Evolutionary conservation across 2,113 vertebrate genomes (phyloP), one percentile per base, ranked within the genome.

Genomic region (Tachysurus vachellii): DNA sequence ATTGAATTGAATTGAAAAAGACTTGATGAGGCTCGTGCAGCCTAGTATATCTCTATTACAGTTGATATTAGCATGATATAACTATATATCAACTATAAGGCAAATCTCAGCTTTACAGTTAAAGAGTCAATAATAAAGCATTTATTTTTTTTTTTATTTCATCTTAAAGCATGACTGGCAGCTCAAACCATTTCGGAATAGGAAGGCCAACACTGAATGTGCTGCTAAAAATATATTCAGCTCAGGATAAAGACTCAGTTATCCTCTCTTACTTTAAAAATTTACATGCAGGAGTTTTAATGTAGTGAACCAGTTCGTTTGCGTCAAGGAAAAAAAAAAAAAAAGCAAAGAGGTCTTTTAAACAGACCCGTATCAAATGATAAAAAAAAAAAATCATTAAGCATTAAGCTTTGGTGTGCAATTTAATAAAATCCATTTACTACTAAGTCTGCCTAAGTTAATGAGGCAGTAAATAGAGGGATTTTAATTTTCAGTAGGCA

Each of bases 381-480:
- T 54, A 53, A n/a, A 26, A 28, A 36, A 28, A 36, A 36, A 19
- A 59, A 84, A 19, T 82, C 44, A 85, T 57, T 71, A 88, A 86
- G 83, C 87, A 61, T 9, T 53, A 23, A 73, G 42, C 53, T 17
- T 12, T 42, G 64, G 64, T 50, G 54, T 62, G 61, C 80, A 64
- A 36, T 26, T 80, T 17, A 57, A 79, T 81, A 85, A 82, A 86
- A 82, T 44, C 75, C 42, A 23, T 70, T 80, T 54, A 84, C 62
- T 85, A 50, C 68, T 50, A 82, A 68, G 57, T 81, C 26, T 71
- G 86, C 61, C 57, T n/a, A 13, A 17, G 28, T 89, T 87, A 80
- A 79, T 86, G 75, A 50, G 56, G 50, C 86, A 85, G 75, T 88
- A 85, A 84, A 83, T 81, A n/a, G 47, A 84, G 81, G 80, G 80